Percentiles rank a stretch among this genome's conserved stretches.
phyloP scores from a whole-genome alignment of 2,797 vertebrate species.

The Chromis chromis region DNA sequence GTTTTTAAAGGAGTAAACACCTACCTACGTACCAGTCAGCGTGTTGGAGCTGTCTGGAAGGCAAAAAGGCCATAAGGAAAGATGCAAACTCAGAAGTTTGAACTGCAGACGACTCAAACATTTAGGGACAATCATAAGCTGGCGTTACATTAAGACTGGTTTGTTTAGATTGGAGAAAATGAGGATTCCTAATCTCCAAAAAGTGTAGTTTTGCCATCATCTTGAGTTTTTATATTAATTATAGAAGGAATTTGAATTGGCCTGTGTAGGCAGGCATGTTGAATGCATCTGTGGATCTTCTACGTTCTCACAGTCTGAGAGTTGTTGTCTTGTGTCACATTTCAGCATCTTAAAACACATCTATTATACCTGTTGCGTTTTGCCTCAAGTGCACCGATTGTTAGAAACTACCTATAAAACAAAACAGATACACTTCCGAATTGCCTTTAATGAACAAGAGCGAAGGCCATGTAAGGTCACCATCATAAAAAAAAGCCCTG shows the following conservation, averaged over 20 bases:
- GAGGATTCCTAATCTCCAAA: not conserved
- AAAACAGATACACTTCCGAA: not conserved
- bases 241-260: no score
- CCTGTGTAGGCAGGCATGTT: no score
- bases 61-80: slow-evolving; percentile 53
- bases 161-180: not conserved
- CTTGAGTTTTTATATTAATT: no score
- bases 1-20: slow-evolving; percentile 75
- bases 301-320: not conserved
- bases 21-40: slow-evolving; percentile 74
- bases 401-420: not conserved
- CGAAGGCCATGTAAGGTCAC: not conserved
- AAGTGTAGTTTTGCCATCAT: not conserved
- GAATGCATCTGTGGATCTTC: not conserved
- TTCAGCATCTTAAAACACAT: not conserved
- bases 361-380: not conserved
- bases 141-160: not conserved
- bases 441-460: not conserved
- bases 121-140: not conserved
- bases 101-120: slow-evolving; percentile 27
- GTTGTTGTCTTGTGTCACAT: not conserved
- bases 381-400: not conserved
- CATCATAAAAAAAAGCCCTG: slow-evolving; percentile 4
- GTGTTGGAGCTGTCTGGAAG: slow-evolving; percentile 62
- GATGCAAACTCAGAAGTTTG: slow-evolving; percentile 47